These are phyloP conservation scores for Notothenia coriiceps DNA, from an alignment of 2,113 vertebrate species.

Conservation along the genomic window DNA sequence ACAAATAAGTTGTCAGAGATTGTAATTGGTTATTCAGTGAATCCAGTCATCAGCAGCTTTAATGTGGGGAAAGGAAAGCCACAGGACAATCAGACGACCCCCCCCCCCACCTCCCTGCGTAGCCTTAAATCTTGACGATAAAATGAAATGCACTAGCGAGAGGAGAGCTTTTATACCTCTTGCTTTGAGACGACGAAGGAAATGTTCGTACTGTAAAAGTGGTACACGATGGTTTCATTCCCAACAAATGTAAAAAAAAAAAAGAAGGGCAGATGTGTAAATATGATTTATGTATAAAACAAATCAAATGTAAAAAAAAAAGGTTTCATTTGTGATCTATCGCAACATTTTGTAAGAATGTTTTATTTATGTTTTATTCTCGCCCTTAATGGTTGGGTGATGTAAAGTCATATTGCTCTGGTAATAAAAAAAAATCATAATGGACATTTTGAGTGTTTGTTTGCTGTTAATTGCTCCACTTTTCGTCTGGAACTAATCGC, in stretches of 20 bases:
- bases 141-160: slow-evolving; percentile 84
- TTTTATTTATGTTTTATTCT: slow-evolving; percentile 96
- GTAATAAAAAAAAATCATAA: slow-evolving; percentile 87
- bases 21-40: slow-evolving; percentile 68
- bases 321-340: slow-evolving; percentile 77
- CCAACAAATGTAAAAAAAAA: slow-evolving; percentile 69
- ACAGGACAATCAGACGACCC: slow-evolving; percentile 70
- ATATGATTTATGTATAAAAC: slow-evolving; percentile 95
- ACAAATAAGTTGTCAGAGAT: slow-evolving; percentile 72
- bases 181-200: slow-evolving; percentile 68
- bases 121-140: slow-evolving; percentile 80
- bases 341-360: slow-evolving; percentile 87
- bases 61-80: slow-evolving; percentile 21
- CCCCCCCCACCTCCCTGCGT: slow-evolving; percentile 42
- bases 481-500: too few species aligned
- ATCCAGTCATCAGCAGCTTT: slow-evolving; percentile 65
- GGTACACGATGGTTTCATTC: slow-evolving; percentile 79
- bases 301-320: slow-evolving; percentile 90
- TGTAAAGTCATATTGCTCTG: slow-evolving; percentile 88
- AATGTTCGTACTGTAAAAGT: slow-evolving; percentile 57
- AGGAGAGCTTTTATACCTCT: slow-evolving; percentile 82
- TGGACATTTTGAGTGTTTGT: neutral
- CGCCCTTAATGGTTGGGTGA: slow-evolving; percentile 70
- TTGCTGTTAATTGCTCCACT: neutral
- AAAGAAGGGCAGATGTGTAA: slow-evolving; percentile 85